Percentiles rank a stretch among this genome's conserved stretches.
Evolutionary conservation across 2,113 vertebrate genomes (phyloP).

Genomic region (Eubucco bourcierii): DNA sequence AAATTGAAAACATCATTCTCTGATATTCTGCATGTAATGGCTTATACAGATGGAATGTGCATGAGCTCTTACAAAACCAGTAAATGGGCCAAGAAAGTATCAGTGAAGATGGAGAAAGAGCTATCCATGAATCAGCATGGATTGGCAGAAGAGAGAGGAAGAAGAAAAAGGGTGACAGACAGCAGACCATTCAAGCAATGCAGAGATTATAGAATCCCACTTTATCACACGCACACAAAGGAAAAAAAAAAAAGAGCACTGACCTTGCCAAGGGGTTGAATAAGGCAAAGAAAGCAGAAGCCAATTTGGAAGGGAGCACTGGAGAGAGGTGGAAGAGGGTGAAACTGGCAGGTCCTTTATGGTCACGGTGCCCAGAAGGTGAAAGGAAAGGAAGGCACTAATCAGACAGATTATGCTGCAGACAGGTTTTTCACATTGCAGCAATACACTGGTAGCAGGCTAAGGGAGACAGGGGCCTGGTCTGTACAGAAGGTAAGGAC

Average conservation of each 20-base stretch:
- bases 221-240: background rate
- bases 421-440: background rate
- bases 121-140: background rate
- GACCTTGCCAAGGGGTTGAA: conserved; percentile 25
- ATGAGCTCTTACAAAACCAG: background rate
- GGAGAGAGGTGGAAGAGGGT: background rate
- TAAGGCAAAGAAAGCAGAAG: background rate
- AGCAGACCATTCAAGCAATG: background rate
- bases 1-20: conserved; percentile 12
- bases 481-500: background rate
- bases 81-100: background rate
- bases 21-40: conserved; percentile 23
- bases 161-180: background rate
- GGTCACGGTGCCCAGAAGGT: background rate
- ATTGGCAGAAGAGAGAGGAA: background rate
- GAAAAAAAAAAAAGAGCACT: background rate
- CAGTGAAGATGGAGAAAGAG: conserved; percentile 1
- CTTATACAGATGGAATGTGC: background rate
- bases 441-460: background rate
- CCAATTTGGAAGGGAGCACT: background rate
- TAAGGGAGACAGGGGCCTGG: background rate
- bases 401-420: background rate
- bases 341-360: background rate
- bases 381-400: background rate
- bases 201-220: background rate